Evolutionary conservation across 30 jellyfish, hydroid and myxozoan genomes (phyloP), one percentile per base, ranked within the genome.

Genomic region (Thelohanellus kitauei): DNA sequence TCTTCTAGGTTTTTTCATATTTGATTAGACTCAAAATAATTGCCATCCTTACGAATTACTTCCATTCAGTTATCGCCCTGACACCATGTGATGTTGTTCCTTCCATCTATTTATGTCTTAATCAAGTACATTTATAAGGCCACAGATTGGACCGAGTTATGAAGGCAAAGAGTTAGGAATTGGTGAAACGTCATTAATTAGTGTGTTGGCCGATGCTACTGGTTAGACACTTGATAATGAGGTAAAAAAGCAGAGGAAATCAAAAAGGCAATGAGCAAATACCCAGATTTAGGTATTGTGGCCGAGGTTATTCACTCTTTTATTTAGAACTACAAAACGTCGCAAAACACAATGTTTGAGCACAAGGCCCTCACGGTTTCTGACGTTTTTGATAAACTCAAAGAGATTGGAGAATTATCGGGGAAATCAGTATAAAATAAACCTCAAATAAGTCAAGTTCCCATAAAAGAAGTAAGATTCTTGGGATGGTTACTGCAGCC

Each of bases 81-180:
- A 32, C 93, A 0, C 93, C 93, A 23, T 39, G 51, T 27, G 93
- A 75, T 51, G 47, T 75, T 22, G 43, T 75, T 40, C 85, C 88
- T 15, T 62, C 73, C 37, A 83, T 75, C 17, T 75, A 75, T 56
- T 62, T 75, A 10, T 75, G 93, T 22, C 40, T 75, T 15, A 75
- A 75, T 52, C 62, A 75, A 67, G 93, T 75, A 23, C 53, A 9
- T 2, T 15, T 12, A 18, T 43, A 21, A 1, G 19, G 10, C 9
- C 19, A 19, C 17, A 71, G 91, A 52, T 71, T 44, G 88, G 84
- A 8, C 91, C 91, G 52, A 87, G 87, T 17, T 71, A 71, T 47
- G 91, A 71, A 33, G 91, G 91, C 6, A 57, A 60, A 19, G 91
- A 71, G 39, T 58, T 71, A 12, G 91, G 91, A 4, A 61, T 71